Base-by-base conservation (phyloP, 2,888 invertebrate species). In the Ophonus ardosiacus region DNA sequence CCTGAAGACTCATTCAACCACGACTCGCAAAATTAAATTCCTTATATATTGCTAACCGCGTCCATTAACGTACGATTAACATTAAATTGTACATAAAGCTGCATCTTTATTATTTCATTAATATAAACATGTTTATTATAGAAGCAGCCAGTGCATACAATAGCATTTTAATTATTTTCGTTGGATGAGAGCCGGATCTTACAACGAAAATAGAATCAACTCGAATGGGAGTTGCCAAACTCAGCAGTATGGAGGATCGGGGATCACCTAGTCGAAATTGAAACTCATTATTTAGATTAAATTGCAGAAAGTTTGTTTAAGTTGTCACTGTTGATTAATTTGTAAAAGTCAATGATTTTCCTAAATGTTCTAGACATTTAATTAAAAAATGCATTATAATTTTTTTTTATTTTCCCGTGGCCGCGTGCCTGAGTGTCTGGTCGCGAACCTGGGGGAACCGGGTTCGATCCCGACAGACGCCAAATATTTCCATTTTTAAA, bases 31-130 rank as follows among this genome's bases (percentile, higher is more conserved):
- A 79, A 78, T 63, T 79, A 65, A 79, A 79, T 61, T 68, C 57
- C 80, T 68, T 80, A 85, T 79, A 76, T 80, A 85, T 79, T 79
- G 68, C 79, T 80, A 65, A 79, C 68, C 68, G 80, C 65, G 79
- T 85, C 79, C 84, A 85, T 85, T 85, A 80, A 51, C 59, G 68
- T 79, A 68, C 84, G 65, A 85, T 85, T 85, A 79, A 51, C 79
- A 85, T 84, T 84, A 84, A 76, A 78, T 78, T 78, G 78, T 78
- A 51, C 63, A 84, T 84, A 84, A 84, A 84, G 56, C 76, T 13
- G 78, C 63, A 84, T 78, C 76, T 84, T 84, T 84, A 84, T 84
- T 84, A 78, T 84, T 84, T 84, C 84, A 84, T 84, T 84, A 84
- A 84, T 84, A 78, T 84, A 59, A 84, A 84, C 84, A 84, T 84